Evolutionary conservation across 1,140 invertebrate genomes (phyloP), one percentile per base, ranked within the genome.

Genomic region (Calosoma granatense): DNA sequence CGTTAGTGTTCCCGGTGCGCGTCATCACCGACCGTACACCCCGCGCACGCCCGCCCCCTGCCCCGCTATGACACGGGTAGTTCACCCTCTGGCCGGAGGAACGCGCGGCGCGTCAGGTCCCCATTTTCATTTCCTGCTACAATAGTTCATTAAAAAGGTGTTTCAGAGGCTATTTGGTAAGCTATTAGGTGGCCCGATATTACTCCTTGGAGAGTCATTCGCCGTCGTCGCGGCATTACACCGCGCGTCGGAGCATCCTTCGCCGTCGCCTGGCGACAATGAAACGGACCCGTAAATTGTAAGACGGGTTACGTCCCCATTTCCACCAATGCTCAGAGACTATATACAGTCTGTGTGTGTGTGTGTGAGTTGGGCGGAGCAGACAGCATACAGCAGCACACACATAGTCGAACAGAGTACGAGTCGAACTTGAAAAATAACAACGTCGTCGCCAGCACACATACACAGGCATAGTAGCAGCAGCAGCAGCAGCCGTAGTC

Each of bases 141-240:
- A 78, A 80, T 81, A 81, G 79, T 81, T 82, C 80, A 82, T 82
- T 82, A 82, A 81, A 81, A 80, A 81, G 79, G 78, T 81, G 78
- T 82, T 81, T 80, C 76, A 72, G 72, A 75, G 76, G 78, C 78
- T 78, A 80, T 81, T 80, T 77, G 72, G 74, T 74, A 74, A 76
- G 78, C 80, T 80, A 81, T 81, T 82, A 81, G 79, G 76, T 76
- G 72, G 73, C 74, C 74, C 71, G 67, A 70, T 80, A 82, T 81
- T 75, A 77, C 78, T 75, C 80, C 80, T 77, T 65, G 66, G 79
- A 77, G 79, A 72, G 73, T 74, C 74, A 76, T 81, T 80, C 70
- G 66, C 65, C 63, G 63, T 58, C 65, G 67, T 47, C 41, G 65
- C 63, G 62, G 65, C 66, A 65, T 69, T 23, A 59, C 56, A 51